A percentile compares a stretch with the other conserved stretches of the same genome.
Evolutionary conservation across 1,140 invertebrate genomes (phyloP).

Genomic region (Laupala kohalensis): DNA sequence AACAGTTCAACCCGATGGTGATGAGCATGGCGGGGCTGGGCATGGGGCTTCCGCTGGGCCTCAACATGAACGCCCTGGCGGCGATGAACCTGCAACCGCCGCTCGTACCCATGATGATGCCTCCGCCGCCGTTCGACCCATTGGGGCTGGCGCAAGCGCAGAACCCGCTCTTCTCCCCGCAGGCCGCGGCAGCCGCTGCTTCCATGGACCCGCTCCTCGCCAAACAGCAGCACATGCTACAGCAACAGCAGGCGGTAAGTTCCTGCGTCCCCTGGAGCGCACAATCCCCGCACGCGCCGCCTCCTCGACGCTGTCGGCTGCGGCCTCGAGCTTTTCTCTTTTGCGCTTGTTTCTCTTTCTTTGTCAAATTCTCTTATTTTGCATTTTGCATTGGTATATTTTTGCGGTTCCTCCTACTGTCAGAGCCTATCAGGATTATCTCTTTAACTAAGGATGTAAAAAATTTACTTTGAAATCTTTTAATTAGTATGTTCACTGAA

Average conservation of each 20-base stretch:
- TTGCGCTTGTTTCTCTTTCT: too few relatives aligned
- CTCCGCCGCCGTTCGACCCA: constrained; percentile 57
- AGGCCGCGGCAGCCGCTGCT: constrained; percentile 19
- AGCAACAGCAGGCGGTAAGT: constrained; percentile 42
- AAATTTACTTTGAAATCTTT: too few relatives aligned
- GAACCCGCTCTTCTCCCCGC: constrained; percentile 22
- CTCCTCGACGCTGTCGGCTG: too few relatives aligned
- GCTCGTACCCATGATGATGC: constrained; percentile 79
- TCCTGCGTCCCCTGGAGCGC: too few relatives aligned
- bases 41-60: constrained; percentile 68
- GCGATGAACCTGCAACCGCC: constrained; percentile 80
- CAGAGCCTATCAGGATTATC: too few relatives aligned
- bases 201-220: constrained; percentile 33
- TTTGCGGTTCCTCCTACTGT: too few relatives aligned
- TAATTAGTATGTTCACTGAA: too few relatives aligned
- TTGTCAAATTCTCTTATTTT: too few relatives aligned
- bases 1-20: constrained; percentile 68
- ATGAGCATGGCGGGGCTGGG: constrained; percentile 44
- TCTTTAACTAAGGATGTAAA: too few relatives aligned
- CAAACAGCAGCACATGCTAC: constrained; percentile 53
- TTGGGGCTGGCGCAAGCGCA: constrained; percentile 31
- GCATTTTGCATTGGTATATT: too few relatives aligned
- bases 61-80: constrained; percentile 68
- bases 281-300: too few relatives aligned
- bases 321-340: too few relatives aligned